Percentiles rank a stretch among this genome's conserved stretches.
phyloP scores from a whole-genome alignment of 2,888 invertebrate species.

The Andrena camellia region DNA sequence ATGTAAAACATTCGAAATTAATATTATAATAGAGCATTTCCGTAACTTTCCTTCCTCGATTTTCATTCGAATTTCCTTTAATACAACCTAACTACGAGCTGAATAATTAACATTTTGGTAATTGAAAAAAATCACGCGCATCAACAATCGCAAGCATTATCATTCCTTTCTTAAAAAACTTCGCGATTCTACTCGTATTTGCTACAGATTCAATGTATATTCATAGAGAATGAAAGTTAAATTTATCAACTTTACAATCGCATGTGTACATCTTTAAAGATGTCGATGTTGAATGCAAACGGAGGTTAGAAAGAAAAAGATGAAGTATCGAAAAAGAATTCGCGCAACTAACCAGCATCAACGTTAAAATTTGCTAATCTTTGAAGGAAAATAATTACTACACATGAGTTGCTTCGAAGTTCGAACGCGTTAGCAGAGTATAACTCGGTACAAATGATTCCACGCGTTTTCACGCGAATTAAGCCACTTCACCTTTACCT shows the following conservation, averaged over 20 bases:
- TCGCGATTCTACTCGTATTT: too few species aligned
- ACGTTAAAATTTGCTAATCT: not conserved
- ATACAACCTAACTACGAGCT: not conserved
- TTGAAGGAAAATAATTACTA: not conserved
- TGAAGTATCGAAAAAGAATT: not conserved
- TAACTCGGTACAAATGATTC: too few species aligned
- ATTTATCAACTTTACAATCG: too few species aligned
- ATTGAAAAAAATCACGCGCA: too few species aligned
- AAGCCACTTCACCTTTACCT: not conserved
- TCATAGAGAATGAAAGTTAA: not conserved
- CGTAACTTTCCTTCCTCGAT: not conserved
- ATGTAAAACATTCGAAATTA: constrained; percentile 4
- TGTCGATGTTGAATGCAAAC: not conserved
- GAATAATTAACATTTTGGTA: too few species aligned
- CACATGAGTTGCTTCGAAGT: not conserved
- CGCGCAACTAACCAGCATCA: not conserved
- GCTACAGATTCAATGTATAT: too few species aligned
- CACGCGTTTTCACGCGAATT: not conserved
- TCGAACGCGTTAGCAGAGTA: not conserved
- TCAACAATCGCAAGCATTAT: too few species aligned
- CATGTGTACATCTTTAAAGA: too few species aligned
- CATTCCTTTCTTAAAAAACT: too few species aligned
- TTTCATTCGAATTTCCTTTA: not conserved
- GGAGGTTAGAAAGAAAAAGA: constrained; percentile 12
- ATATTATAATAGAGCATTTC: not conserved